phyloP scores from a whole-genome alignment of 2,888 invertebrate species.

The Polydrusus pterygomalis region DNA sequence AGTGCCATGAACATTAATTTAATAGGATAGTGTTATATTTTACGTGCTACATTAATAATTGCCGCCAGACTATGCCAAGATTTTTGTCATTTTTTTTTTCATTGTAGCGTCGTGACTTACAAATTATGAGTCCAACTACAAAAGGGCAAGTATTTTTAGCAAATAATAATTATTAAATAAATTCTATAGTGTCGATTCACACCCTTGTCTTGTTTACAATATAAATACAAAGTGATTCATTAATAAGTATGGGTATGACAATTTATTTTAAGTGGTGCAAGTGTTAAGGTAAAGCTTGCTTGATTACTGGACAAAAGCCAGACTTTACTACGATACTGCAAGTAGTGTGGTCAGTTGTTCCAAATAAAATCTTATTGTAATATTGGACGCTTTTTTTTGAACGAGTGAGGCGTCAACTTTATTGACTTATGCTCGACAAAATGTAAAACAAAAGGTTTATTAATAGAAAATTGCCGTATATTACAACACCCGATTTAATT shows the following conservation, averaged over 20 bases:
- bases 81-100: neutral
- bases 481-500: slow-evolving; percentile 3
- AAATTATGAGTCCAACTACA: neutral
- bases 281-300: slow-evolving; percentile 27
- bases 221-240: slow-evolving; percentile 41
- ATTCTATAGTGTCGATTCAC: neutral
- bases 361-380: slow-evolving; percentile 8
- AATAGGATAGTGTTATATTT: neutral
- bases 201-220: slow-evolving; percentile 26
- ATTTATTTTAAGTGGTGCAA: slow-evolving; percentile 45
- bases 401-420: slow-evolving; percentile 3
- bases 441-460: slow-evolving; percentile 16
- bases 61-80: slow-evolving; percentile 11
- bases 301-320: slow-evolving; percentile 43
- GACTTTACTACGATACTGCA: slow-evolving; percentile 34
- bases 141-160: slow-evolving; percentile 12
- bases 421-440: slow-evolving; percentile 26
- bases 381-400: slow-evolving; percentile 18
- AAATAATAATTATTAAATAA: slow-evolving; percentile 9
- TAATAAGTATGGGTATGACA: slow-evolving; percentile 30
- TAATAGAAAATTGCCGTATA: slow-evolving; percentile 25
- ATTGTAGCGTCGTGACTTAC: neutral
- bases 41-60: slow-evolving; percentile 7
- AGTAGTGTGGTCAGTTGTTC: slow-evolving; percentile 22
- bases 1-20: neutral